Evolutionary conservation across 1,140 invertebrate genomes (phyloP).

Genomic region (Megalonaias nervosa): DNA sequence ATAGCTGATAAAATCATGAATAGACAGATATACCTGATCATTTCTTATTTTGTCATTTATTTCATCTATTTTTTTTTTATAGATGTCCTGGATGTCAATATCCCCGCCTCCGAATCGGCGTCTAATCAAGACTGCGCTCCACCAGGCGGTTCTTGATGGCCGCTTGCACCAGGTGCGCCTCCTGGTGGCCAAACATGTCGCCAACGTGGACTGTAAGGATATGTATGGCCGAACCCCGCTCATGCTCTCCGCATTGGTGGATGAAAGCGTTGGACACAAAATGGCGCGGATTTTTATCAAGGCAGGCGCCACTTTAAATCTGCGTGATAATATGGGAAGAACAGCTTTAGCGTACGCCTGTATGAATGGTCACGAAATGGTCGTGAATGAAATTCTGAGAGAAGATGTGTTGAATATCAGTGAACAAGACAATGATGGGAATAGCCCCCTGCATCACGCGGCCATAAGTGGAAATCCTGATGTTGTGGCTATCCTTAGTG

Average conservation of each 20-base stretch:
- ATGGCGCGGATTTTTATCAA: conserved; percentile 63
- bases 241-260: conserved; percentile 66
- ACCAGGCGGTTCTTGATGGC: conserved; percentile 66
- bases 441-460: conserved; percentile 64
- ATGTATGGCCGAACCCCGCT: conserved; percentile 65
- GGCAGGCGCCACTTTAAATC: conserved; percentile 55
- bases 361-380: conserved; percentile 55
- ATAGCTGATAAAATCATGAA: no score
- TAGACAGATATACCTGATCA: no score
- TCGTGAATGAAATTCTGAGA: conserved; percentile 52
- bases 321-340: conserved; percentile 57
- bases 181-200: conserved; percentile 59
- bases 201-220: conserved; percentile 58
- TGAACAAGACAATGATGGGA: conserved; percentile 67
- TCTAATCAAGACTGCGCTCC: conserved; percentile 67
- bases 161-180: conserved; percentile 66
- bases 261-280: conserved; percentile 58
- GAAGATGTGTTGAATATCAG: conserved; percentile 64
- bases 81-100: conserved; percentile 29
- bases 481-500: conserved; percentile 52
- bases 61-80: conserved; percentile 1
- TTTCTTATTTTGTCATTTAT: no score
- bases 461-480: conserved; percentile 57
- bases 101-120: conserved; percentile 44
- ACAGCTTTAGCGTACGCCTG: conserved; percentile 65